A percentile compares a stretch with the other conserved stretches of the same genome.
phyloP scores from a whole-genome alignment of 2,888 invertebrate genomes.

The Calameuta idolon region DNA sequence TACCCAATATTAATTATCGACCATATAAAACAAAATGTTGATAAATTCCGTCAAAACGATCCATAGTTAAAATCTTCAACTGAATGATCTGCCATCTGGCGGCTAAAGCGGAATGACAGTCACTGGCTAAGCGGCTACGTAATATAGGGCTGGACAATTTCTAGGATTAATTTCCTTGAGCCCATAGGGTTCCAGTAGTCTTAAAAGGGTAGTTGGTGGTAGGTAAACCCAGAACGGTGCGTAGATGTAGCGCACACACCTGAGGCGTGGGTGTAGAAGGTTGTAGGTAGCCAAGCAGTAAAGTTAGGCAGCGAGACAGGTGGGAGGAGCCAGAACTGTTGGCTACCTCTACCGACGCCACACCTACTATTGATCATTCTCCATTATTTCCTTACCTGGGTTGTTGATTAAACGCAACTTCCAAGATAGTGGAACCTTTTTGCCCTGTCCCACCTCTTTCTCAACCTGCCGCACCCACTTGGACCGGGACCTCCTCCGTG shows the following conservation, averaged over 20 bases:
- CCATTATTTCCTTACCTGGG: constrained; percentile 32
- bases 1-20: no score
- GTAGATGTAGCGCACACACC: neutral
- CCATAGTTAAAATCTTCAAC: no score
- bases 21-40: no score
- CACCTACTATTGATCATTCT: constrained; percentile 45
- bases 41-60: no score
- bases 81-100: no score
- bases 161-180: constrained; percentile 2
- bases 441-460: neutral
- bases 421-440: neutral
- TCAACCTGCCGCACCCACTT: constrained; percentile 2
- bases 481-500: neutral
- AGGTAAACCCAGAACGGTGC: neutral
- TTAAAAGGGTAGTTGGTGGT: neutral
- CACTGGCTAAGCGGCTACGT: no score
- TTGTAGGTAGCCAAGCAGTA: neutral
- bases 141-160: constrained; percentile 2
- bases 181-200: neutral
- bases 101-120: no score
- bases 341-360: constrained; percentile 34
- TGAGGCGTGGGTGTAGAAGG: constrained; percentile 13
- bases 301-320: constrained; percentile 38
- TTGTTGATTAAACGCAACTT: constrained; percentile 6
- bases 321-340: constrained; percentile 46